These are phyloP conservation scores for Acanthosepion pharaonis DNA, from an alignment of 2,888 invertebrate species.

Conservation along the genomic window DNA sequence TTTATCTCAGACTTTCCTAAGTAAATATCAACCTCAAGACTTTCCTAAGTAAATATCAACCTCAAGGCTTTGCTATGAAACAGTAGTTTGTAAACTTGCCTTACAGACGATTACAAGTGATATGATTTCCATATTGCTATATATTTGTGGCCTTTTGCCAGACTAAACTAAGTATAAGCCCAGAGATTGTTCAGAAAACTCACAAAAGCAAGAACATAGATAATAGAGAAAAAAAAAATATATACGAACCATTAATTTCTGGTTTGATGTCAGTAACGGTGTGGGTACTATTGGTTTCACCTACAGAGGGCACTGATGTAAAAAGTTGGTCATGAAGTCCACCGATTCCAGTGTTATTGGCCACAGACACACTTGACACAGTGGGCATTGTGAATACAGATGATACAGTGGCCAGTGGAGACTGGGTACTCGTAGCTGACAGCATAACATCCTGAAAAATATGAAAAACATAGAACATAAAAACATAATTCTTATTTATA, in stretches of 20 bases:
- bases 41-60: too few relatives aligned
- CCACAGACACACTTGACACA: constrained; percentile 67
- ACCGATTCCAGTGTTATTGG: constrained; percentile 62
- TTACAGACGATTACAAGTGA: too few relatives aligned
- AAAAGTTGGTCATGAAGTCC: constrained; percentile 70
- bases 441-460: constrained; percentile 74
- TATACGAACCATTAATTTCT: constrained; percentile 61
- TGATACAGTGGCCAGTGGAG: constrained; percentile 71
- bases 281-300: constrained; percentile 60
- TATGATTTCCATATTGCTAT: neutral
- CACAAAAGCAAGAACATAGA: neutral
- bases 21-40: too few relatives aligned
- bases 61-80: too few relatives aligned
- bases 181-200: neutral
- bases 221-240: neutral
- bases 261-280: constrained; percentile 58
- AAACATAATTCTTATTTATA: neutral
- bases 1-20: too few relatives aligned
- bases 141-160: too few relatives aligned
- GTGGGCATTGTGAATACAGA: constrained; percentile 71
- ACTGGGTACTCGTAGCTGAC: constrained; percentile 73
- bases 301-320: constrained; percentile 67
- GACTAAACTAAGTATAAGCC: too few relatives aligned
- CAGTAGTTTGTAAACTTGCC: too few relatives aligned
- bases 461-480: neutral